Percentiles rank a stretch among this genome's conserved stretches.
Evolutionary conservation across 2,113 vertebrate genomes (phyloP).

Genomic region (Colaptes auratus): DNA sequence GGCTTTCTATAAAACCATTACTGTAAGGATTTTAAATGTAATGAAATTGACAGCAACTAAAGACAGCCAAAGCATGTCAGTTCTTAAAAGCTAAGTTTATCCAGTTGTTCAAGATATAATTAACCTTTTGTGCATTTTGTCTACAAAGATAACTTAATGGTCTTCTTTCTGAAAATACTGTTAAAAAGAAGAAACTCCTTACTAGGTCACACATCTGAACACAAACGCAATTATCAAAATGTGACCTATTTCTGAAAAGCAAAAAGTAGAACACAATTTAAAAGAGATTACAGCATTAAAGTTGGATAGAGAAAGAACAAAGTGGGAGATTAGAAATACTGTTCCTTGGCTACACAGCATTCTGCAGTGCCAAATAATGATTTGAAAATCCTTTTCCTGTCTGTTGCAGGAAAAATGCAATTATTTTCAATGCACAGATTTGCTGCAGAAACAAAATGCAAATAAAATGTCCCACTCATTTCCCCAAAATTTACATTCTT

Average conservation of each 20-base stretch:
- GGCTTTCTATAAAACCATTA: not conserved
- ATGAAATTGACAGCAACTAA: not conserved
- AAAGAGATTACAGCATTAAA: slow-evolving; percentile 24
- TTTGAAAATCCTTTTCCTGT: not conserved
- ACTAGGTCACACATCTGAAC: slow-evolving; percentile 26
- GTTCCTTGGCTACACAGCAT: not conserved
- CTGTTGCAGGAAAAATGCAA: not conserved
- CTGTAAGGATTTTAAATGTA: not conserved
- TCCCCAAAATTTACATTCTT: not conserved
- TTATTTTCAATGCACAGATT: not conserved
- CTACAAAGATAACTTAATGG: not conserved
- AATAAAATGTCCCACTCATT: not conserved
- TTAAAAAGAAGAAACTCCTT: not conserved
- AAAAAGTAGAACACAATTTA: slow-evolving; percentile 16
- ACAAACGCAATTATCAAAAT: slow-evolving; percentile 19
- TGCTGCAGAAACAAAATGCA: not conserved
- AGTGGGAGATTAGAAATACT: not conserved
- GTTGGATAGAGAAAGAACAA: not conserved
- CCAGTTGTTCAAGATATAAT: not conserved
- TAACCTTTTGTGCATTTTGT: not conserved
- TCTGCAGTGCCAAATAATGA: not conserved
- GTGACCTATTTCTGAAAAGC: slow-evolving; percentile 46
- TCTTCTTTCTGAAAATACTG: not conserved
- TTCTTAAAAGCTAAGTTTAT: not conserved
- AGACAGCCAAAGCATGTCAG: not conserved